Evolutionary conservation across 2,113 vertebrate species (phyloP), one percentile per base, ranked within the genome.

Genomic region (Beaufortia kweichowensis): DNA sequence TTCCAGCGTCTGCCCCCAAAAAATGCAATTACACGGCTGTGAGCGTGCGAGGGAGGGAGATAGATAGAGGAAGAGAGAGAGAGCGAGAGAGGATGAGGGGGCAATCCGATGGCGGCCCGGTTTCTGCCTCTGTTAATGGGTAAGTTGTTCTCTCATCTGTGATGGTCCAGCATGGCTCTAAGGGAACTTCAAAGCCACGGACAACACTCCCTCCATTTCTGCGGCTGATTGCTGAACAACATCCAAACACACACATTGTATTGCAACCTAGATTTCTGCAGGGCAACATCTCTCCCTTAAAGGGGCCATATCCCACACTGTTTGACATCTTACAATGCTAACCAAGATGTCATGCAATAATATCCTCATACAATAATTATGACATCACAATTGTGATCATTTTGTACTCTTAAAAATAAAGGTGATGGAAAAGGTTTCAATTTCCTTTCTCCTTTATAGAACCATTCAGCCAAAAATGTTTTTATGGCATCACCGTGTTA

Each of bases 21-120:
- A 90, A 90, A 89, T 84, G 89, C 90, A 91, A 91, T 92, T 91
- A 90, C 89, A 89, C 84, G 82, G 86, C 87, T 71, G 71, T 73
- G 78, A 73, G 69, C 28, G 64, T 79, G 83, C 76, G 64, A 77
- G 76, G 21, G 68, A 71, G 79, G 41, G 76, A 79, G 80, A 65
- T 71, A 17, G 67, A 35, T n/a, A 55, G 66, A 29, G 41, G 28
- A 41, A 28, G 24, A 63, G 21, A 7, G 55, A 57, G 55, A 66
- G 65, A 76, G 75, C 67, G 81, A 59, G 31, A 67, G 70, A 74
- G 78, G 65, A 80, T 28, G 43, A 67, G 70, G 83, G 73, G 70
- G 77, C 55, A 83, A 81, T 79, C 85, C 84, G 59, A 72, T 84
- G 88, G 87, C 83, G 17, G 72, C 79, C 66, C 74, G 62, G 81